Base-by-base conservation (phyloP, 2,113 vertebrate genomes). In the Tachycineta bicolor region DNA sequence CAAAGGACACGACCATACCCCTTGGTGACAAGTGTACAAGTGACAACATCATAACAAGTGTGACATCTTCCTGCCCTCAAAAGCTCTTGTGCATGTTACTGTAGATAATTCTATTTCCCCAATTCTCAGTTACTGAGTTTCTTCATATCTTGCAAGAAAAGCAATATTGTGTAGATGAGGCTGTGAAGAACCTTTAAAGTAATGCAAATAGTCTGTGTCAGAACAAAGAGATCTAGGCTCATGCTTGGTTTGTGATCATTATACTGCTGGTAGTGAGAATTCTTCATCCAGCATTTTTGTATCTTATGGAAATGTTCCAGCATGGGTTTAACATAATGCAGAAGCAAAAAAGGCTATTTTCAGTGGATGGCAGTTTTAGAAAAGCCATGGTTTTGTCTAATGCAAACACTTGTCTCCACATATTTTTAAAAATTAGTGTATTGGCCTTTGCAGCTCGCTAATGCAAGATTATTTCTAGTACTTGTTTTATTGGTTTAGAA, bases 1-100 rank as follows among this genome's bases (percentile, higher is more conserved):
- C 2, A 2, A 78, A 78, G 70, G 69, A 46, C 33, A 43, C 0
- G 0, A 55, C 56, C 4, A 2, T 81, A 26, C 8, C 44, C 43
- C 37, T 67, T 50, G 47, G 82, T 75, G 65, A 56, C 60, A 58
- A 37, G 31, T 5, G 20, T n/a, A 55, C 46, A 39, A 71, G 41
- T 56, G 46, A 86, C 64, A 82, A 41, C 60, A 21, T 25, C 2
- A 0, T 69, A 69, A 56, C 14, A 34, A 41, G 14, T 9, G 44
- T 56, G 69, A 78, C 39, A 46, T 49, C n/a, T 17, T 83, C 50
- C 74, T 65, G 73, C 43, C 74, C 46, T 70, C 31, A 22, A 70
- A 65, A 65, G 37, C 5, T 80, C 41, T 49, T 44, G 24, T 17
- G 23, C 18, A 6, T 59, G 22, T 65, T 68, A 22, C 55, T 86